Conservation (phyloP, 1,140 invertebrate species). For the Penaeus vannamei region DNA sequence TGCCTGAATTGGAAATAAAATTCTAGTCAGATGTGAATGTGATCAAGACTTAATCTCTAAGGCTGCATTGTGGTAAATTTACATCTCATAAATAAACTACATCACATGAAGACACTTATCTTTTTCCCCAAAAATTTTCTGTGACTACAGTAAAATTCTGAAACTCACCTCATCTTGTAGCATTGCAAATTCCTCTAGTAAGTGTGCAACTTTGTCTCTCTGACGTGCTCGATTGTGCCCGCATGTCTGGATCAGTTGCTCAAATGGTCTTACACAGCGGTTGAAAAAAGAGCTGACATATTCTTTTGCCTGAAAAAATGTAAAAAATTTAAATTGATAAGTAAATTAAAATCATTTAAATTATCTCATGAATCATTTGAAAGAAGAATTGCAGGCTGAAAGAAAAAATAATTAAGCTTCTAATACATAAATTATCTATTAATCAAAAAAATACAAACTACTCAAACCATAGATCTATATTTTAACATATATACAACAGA, state of each 20-base stretch:
- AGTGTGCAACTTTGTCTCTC: constrained; percentile 90
- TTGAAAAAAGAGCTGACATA: constrained; percentile 91
- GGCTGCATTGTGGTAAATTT: background rate
- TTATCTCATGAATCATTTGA: background rate
- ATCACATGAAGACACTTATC: too few relatives aligned
- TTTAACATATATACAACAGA: constrained; percentile 3
- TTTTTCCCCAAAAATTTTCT: too few relatives aligned
- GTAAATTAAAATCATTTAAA: constrained; percentile 34
- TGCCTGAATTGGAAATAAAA: constrained; percentile 77
- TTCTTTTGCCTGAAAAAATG: constrained; percentile 79
- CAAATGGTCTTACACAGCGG: constrained; percentile 90
- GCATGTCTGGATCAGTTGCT: constrained; percentile 88
- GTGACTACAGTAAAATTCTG: background rate
- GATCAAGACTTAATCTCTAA: background rate
- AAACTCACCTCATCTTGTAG: constrained; percentile 90
- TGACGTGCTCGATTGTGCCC: constrained; percentile 96
- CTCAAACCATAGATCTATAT: background rate
- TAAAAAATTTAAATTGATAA: constrained; percentile 65
- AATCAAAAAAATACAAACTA: constrained; percentile 40
- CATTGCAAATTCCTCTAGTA: constrained; percentile 90
- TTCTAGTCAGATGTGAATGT: constrained; percentile 3
- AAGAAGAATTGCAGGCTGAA: too few relatives aligned
- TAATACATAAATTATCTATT: background rate
- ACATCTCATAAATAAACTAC: too few relatives aligned
- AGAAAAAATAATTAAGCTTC: too few relatives aligned